phyloP scores from a whole-genome alignment of 2,888 invertebrate species.

The Leptura quadrifasciata region DNA sequence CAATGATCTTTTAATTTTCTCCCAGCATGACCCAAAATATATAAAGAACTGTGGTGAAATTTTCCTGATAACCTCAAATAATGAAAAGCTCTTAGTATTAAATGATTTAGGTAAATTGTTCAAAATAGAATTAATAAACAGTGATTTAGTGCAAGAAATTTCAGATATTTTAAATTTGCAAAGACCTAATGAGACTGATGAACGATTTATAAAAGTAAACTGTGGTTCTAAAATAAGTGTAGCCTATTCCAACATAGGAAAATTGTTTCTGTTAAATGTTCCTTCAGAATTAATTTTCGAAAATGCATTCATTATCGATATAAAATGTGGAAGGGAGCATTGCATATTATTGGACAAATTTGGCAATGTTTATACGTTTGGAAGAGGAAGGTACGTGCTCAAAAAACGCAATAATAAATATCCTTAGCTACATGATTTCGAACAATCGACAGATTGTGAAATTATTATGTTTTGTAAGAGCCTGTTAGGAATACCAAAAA shows the following conservation, averaged over 20 bases:
- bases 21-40: conserved; percentile 31
- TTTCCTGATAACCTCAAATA: conserved; percentile 58
- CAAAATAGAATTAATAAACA: conserved; percentile 60
- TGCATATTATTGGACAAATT: conserved; percentile 81
- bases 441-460: too few species aligned
- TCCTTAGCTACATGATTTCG: too few species aligned
- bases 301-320: conserved; percentile 77
- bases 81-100: conserved; percentile 64
- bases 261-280: conserved; percentile 76
- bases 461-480: too few species aligned
- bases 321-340: conserved; percentile 90
- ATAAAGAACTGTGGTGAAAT: conserved; percentile 45
- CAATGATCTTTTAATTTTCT: conserved; percentile 35
- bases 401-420: neutral
- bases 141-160: conserved; percentile 50
- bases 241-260: conserved; percentile 74
- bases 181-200: conserved; percentile 58
- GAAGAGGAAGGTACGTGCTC: conserved; percentile 83
- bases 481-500: too few species aligned
- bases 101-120: conserved; percentile 60
- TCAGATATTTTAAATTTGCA: conserved; percentile 55
- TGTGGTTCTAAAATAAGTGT: conserved; percentile 74
- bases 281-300: conserved; percentile 78
- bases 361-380: conserved; percentile 88
- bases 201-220: conserved; percentile 72